These are phyloP conservation scores for Frieseomelitta varia DNA, from an alignment of 1,140 invertebrate genomes.

Conservation along the genomic window DNA sequence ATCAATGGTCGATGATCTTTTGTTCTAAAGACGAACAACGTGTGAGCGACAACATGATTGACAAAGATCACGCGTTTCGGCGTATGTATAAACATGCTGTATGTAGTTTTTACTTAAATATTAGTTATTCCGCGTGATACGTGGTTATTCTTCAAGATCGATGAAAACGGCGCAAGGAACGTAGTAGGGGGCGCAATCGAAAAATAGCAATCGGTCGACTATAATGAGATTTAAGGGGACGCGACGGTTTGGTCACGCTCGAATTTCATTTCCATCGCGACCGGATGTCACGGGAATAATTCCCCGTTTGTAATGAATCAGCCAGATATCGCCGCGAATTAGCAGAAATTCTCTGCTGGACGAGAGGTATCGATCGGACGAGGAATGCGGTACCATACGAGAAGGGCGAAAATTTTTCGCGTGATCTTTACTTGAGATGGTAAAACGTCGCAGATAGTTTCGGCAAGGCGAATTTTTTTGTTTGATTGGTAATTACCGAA, in stretches of 20 bases:
- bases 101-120: too few species aligned
- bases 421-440: neutral
- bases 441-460: too few species aligned
- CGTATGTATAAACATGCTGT: too few species aligned
- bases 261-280: slow-evolving; percentile 24
- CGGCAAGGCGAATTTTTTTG: too few species aligned
- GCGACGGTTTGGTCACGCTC: slow-evolving; percentile 8
- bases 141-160: too few species aligned
- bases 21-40: too few species aligned
- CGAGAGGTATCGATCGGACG: neutral
- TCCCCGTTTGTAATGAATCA: slow-evolving; percentile 18
- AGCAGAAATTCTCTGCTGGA: neutral
- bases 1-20: too few species aligned
- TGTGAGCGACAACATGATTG: too few species aligned
- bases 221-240: slow-evolving; percentile 25
- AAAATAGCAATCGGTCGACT: neutral
- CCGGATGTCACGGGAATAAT: slow-evolving; percentile 10
- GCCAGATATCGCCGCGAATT: neutral
- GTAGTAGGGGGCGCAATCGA: neutral
- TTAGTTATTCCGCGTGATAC: too few species aligned
- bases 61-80: too few species aligned
- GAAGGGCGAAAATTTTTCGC: neutral
- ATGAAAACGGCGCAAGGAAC: neutral
- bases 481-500: too few species aligned
- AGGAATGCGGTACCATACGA: neutral